Evolutionary conservation across 2,888 invertebrate genomes (phyloP).

Genomic region (Catocala sponsa): DNA sequence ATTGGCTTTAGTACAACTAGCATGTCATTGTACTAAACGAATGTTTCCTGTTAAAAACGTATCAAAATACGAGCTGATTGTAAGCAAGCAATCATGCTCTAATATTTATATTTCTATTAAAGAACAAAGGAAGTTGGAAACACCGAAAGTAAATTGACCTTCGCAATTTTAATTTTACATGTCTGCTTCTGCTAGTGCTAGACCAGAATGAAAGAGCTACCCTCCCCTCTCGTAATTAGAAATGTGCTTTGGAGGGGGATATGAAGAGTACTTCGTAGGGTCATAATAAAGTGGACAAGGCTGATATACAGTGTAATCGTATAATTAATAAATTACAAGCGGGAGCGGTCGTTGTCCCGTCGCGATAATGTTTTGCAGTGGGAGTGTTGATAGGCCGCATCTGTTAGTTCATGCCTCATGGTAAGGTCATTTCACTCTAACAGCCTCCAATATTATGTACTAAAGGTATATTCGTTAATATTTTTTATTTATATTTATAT

Average conservation of each 20-base stretch:
- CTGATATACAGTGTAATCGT: constrained; percentile 71
- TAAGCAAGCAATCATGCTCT: not conserved
- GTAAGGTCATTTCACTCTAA: constrained; percentile 78
- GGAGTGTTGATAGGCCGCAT: constrained; percentile 79
- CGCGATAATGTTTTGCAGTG: constrained; percentile 82
- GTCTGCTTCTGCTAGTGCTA: constrained; percentile 65
- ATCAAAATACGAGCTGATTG: constrained; percentile 13
- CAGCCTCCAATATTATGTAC: constrained; percentile 39
- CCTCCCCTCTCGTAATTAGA: constrained; percentile 45
- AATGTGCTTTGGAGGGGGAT: constrained; percentile 38
- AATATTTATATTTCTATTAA: constrained; percentile 17
- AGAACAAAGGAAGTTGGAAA: constrained; percentile 55
- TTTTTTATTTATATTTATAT: constrained; percentile 6
- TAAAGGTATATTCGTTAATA: constrained; percentile 8
- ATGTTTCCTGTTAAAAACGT: constrained; percentile 27
- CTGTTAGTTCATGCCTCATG: constrained; percentile 75
- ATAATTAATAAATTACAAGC: constrained; percentile 86
- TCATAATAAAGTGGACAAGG: constrained; percentile 69
- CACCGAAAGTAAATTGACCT: constrained; percentile 71
- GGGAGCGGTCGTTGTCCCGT: constrained; percentile 80
- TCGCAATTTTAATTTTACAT: constrained; percentile 73
- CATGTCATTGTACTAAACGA: constrained; percentile 8
- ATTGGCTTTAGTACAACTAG: constrained; percentile 22
- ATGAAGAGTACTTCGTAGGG: constrained; percentile 54
- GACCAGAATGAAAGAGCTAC: constrained; percentile 65